phyloP scores from a whole-genome alignment of 2,888 invertebrate genomes.

The Diachrysia chrysitis region DNA sequence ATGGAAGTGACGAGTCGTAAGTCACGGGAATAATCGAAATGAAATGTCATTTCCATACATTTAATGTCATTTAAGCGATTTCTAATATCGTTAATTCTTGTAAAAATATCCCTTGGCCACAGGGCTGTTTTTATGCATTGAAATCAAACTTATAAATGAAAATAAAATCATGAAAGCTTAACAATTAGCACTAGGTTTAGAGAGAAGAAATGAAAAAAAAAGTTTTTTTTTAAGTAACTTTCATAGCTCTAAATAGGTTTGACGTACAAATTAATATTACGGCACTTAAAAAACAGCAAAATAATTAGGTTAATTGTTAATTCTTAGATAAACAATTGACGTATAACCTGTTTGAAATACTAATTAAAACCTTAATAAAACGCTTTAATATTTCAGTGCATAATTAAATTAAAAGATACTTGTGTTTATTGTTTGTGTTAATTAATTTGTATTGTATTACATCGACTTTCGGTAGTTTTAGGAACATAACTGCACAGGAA shows the following conservation, averaged over 20 bases:
- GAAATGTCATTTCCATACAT: too few species aligned
- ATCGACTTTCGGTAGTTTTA: neutral
- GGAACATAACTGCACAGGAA: neutral
- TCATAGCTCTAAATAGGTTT: neutral
- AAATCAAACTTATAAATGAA: too few species aligned
- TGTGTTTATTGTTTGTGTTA: neutral
- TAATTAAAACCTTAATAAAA: conserved; percentile 3
- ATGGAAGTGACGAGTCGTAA: too few species aligned
- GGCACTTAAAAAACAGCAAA: neutral
- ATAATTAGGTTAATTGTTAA: neutral
- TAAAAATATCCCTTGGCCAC: too few species aligned
- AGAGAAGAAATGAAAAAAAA: too few species aligned
- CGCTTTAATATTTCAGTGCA: neutral
- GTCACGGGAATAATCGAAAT: too few species aligned
- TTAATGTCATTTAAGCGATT: too few species aligned
- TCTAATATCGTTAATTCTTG: too few species aligned
- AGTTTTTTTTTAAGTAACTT: too few species aligned
- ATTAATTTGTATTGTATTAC: neutral
- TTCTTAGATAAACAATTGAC: neutral
- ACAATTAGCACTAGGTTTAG: too few species aligned
- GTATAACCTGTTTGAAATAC: neutral
- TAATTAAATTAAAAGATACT: neutral
- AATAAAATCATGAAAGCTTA: too few species aligned
- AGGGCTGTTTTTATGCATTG: too few species aligned
- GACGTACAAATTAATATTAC: neutral